These are phyloP conservation scores for Orthonevra nobilis DNA, from an alignment of 2,888 invertebrate species.

Conservation along the genomic window DNA sequence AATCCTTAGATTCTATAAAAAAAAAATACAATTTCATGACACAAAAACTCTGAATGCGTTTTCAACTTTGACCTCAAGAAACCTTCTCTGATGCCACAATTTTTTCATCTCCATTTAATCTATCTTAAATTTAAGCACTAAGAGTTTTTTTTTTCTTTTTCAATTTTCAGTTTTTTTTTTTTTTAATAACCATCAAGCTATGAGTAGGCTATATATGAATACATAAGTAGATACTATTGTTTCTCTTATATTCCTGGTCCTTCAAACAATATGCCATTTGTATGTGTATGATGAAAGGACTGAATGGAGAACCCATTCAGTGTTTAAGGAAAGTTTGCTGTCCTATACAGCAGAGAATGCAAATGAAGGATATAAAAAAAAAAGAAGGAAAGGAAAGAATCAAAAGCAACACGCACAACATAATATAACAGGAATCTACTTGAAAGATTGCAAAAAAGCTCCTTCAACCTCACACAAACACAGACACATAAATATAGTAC, in stretches of 20 bases:
- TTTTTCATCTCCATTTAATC: neutral
- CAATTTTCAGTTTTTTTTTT: too few relatives aligned
- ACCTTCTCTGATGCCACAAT: neutral
- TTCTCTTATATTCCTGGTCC: constrained; percentile 26
- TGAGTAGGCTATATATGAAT: constrained; percentile 17
- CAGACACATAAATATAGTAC: too few relatives aligned
- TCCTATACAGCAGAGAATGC: constrained; percentile 18
- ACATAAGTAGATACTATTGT: constrained; percentile 47
- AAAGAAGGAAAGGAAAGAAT: constrained; percentile 14
- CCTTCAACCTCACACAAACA: constrained; percentile 36
- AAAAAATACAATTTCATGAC: too few relatives aligned
- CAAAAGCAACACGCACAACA: constrained; percentile 18
- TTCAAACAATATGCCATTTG: constrained; percentile 32
- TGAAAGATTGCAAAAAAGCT: constrained; percentile 58
- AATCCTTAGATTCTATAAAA: too few relatives aligned
- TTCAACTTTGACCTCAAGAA: constrained; percentile 1
- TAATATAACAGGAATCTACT: constrained; percentile 35
- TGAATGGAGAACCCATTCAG: constrained; percentile 46
- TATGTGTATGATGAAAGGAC: constrained; percentile 11
- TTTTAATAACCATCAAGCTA: constrained; percentile 28
- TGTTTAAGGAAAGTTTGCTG: constrained; percentile 52
- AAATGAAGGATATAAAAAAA: constrained; percentile 1
- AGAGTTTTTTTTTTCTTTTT: neutral
- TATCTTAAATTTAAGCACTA: constrained; percentile 2
- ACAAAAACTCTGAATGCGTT: too few relatives aligned